Percentiles rank a stretch among this genome's conserved stretches.
Evolutionary conservation across 2,113 vertebrate species (phyloP).

Genomic region (Oriolus oriolus): DNA sequence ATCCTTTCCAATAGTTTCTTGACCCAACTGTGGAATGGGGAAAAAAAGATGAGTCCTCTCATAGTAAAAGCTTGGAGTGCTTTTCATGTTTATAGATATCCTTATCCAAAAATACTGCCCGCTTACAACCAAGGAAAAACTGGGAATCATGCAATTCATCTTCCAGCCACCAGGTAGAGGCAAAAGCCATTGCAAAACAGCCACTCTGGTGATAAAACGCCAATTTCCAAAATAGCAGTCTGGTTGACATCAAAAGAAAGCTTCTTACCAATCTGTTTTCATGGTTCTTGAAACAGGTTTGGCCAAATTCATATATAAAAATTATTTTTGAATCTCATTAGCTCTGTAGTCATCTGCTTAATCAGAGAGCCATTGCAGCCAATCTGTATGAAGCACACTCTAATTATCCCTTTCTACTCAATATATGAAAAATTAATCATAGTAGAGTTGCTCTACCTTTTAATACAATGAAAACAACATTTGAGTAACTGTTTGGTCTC

Average conservation of each 20-base stretch:
- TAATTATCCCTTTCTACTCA: background rate
- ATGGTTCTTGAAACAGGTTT: background rate
- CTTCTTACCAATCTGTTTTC: background rate
- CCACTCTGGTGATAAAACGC: background rate
- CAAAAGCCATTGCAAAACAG: constrained; percentile 18
- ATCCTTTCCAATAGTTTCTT: background rate
- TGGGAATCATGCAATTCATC: background rate
- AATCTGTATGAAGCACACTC: background rate
- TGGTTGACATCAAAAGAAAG: background rate
- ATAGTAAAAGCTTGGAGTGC: background rate
- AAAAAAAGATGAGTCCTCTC: background rate
- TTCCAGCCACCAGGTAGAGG: constrained; percentile 57
- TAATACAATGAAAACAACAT: background rate
- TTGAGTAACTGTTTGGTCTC: background rate
- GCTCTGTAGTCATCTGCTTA: background rate
- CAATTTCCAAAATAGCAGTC: background rate
- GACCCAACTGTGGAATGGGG: accelerated
- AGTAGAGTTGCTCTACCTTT: background rate
- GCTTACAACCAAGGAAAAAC: background rate
- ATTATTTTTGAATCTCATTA: constrained; percentile 14
- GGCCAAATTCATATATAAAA: background rate
- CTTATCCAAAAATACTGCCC: background rate
- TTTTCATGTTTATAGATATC: background rate
- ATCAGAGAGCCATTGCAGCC: background rate
- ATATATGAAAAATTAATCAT: background rate